Conservation (phyloP, 2,888 invertebrate species). For the Junonia oenone region DNA sequence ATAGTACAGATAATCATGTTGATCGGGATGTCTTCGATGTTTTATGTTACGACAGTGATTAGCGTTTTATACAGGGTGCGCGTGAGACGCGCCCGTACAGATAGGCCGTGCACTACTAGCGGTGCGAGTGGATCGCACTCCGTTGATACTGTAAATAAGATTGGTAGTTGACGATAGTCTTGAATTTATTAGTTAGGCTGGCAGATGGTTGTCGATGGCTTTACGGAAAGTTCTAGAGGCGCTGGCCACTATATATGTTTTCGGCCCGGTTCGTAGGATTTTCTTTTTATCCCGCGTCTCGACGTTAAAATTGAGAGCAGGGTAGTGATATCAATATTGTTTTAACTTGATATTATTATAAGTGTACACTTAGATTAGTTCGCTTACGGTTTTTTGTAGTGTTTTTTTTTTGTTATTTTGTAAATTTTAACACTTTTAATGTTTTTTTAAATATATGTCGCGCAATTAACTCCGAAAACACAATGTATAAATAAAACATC, state of each 20-base stretch:
- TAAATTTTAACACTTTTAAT: slow-evolving; percentile 66
- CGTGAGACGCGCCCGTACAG: slow-evolving; percentile 6
- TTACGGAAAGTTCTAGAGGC: slow-evolving; percentile 49
- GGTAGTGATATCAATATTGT: slow-evolving; percentile 67
- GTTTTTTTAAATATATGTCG: slow-evolving; percentile 51
- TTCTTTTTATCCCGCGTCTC: slow-evolving; percentile 49
- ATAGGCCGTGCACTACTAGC: slow-evolving; percentile 9
- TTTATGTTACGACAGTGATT: slow-evolving; percentile 27
- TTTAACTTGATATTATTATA: slow-evolving; percentile 69
- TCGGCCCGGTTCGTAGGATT: slow-evolving; percentile 73
- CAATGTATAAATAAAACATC: slow-evolving; percentile 40
- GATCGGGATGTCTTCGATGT: slow-evolving; percentile 35
- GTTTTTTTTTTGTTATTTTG: slow-evolving; percentile 75
- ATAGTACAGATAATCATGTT: slow-evolving; percentile 57
- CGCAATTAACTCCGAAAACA: slow-evolving; percentile 62
- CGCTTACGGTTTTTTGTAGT: slow-evolving; percentile 64
- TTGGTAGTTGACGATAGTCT: slow-evolving; percentile 36
- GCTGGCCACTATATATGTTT: slow-evolving; percentile 78
- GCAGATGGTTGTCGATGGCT: slow-evolving; percentile 46
- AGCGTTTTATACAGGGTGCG: slow-evolving; percentile 19
- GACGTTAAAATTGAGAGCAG: slow-evolving; percentile 38
- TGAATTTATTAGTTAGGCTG: slow-evolving; percentile 41
- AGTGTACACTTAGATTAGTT: slow-evolving; percentile 63
- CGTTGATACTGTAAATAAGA: slow-evolving; percentile 51
- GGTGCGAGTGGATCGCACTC: slow-evolving; percentile 20